A percentile compares a stretch with the other conserved stretches of the same genome.
Conservation (phyloP, 2,888 invertebrate genomes). For the Drosophila subquinaria region DNA sequence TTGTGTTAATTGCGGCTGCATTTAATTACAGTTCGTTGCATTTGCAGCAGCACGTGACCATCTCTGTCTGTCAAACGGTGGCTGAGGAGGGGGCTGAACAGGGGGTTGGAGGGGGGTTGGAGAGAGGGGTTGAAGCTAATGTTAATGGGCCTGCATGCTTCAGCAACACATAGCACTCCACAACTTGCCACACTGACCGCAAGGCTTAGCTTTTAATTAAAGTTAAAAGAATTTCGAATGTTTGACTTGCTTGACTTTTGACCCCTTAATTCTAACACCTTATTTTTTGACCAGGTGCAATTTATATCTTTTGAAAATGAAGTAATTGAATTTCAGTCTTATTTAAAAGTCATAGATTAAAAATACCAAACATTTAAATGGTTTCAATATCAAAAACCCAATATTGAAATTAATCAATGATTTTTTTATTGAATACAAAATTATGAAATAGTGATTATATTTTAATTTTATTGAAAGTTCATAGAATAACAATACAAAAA, state of each 20-base stretch:
- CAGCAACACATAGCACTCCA: conserved; percentile 1
- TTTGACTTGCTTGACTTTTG: conserved; percentile 32
- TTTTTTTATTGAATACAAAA: too few species aligned
- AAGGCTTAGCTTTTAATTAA: conserved; percentile 73
- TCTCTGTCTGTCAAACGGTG: conserved; percentile 1
- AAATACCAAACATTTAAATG: too few species aligned
- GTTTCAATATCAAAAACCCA: too few species aligned
- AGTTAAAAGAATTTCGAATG: conserved; percentile 62
- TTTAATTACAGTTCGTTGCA: conserved; percentile 79
- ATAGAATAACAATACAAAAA: too few species aligned
- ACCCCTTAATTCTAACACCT: not conserved
- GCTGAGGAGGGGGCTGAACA: too few species aligned
- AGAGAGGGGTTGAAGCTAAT: not conserved
- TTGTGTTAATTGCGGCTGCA: conserved; percentile 82
- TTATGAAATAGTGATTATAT: too few species aligned
- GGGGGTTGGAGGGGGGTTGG: not conserved
- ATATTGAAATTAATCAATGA: too few species aligned
- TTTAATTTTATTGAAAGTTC: too few species aligned
- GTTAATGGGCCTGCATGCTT: conserved; percentile 5
- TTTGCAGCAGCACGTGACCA: conserved; percentile 48
- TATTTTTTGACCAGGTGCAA: too few species aligned
- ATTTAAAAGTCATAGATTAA: too few species aligned
- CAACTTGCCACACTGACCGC: conserved; percentile 25
- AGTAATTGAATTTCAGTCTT: too few species aligned
- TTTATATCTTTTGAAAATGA: too few species aligned